Evolutionary conservation across 2,888 invertebrate species (phyloP), one percentile per base, ranked within the genome.

Genomic region (Microchrysa polita): DNA sequence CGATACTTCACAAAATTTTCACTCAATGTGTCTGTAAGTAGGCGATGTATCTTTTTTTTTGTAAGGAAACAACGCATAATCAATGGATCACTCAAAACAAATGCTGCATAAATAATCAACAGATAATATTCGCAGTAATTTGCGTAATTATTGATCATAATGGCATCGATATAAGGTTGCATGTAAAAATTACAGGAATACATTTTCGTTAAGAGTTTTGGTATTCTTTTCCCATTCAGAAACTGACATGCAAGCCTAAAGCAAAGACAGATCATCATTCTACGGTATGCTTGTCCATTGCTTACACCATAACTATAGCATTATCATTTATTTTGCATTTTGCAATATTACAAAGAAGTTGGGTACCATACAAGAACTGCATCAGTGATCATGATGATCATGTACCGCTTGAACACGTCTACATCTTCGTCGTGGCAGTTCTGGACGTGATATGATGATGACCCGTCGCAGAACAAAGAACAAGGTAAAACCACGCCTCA

Each of bases 261-360:
- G 18, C 18, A 34, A 34, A 9, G n/a, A 18, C 40, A 1, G 40
- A 61, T 61, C 16, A 16, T 5, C 65, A 48, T 44, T 22, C 34
- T 65, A 12, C 48, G 65, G 42, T n/a, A n/a, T n/a, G n/a, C 48
- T 65, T 65, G 10, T 34, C 27, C 16, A 7, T 1, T 16, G 22
- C 65, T 34, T 34, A 4, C 22, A 22, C 20, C 34, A n/a, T n/a
- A 10, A 20, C 20, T 20, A 60, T 34, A 16, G 18, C 67, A 67
- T 67, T 55, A 67, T 67, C 55, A 67, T 67, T 67, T 52, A 53
- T 67, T 27, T 53, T 34, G 14, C 40, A 53, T 67, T 34, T 67
- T 67, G n/a, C 53, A 53, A 67, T 55, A 34, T 67, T 67, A 53
- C 67, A 67, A 18, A 34, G 53, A 67, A 12, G 48, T 48, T 48